Evolutionary conservation across 2,797 vertebrate species (phyloP).

Genomic region (Rhinichthys osculus): DNA sequence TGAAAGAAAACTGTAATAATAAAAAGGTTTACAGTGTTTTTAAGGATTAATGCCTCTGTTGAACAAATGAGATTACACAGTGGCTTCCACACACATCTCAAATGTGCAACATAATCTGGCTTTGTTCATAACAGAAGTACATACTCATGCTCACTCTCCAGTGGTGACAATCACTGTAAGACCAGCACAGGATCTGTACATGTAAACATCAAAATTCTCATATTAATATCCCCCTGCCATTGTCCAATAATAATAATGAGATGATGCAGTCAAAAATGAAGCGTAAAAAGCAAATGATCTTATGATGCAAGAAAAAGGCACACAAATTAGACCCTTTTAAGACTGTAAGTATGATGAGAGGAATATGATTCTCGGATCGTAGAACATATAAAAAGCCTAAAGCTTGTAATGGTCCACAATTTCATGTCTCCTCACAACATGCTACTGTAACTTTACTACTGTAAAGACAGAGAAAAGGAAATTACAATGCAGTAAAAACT

Average conservation of each 20-base stretch:
- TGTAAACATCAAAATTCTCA: conserved; percentile 51
- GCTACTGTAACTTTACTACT: neutral
- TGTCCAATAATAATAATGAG: conserved; percentile 24
- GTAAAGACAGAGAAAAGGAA: neutral
- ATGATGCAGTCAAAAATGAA: conserved; percentile 15
- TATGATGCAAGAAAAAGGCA: conserved; percentile 22
- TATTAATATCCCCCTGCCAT: conserved; percentile 16
- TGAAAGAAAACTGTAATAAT: conserved; percentile 29
- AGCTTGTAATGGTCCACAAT: conserved; percentile 51
- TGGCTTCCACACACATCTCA: neutral
- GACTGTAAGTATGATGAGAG: conserved; percentile 34
- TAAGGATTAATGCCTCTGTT: conserved; percentile 19
- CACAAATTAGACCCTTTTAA: conserved; percentile 28
- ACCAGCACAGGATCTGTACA: conserved; percentile 55
- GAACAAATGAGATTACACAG: conserved; percentile 8
- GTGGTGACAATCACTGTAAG: conserved; percentile 30
- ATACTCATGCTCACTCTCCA: conserved; percentile 27
- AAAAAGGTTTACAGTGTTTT: conserved; percentile 12
- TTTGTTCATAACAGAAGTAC: conserved; percentile 34
- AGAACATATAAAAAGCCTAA: conserved; percentile 26
- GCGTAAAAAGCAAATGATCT: conserved; percentile 10
- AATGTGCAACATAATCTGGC: conserved; percentile 13
- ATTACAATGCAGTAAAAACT: neutral
- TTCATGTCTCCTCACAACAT: conserved; percentile 34
- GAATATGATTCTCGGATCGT: conserved; percentile 2